Percentiles rank a stretch among this genome's conserved stretches.
Evolutionary conservation across 2,113 vertebrate genomes (phyloP).

Genomic region (Carlito syrichta): DNA sequence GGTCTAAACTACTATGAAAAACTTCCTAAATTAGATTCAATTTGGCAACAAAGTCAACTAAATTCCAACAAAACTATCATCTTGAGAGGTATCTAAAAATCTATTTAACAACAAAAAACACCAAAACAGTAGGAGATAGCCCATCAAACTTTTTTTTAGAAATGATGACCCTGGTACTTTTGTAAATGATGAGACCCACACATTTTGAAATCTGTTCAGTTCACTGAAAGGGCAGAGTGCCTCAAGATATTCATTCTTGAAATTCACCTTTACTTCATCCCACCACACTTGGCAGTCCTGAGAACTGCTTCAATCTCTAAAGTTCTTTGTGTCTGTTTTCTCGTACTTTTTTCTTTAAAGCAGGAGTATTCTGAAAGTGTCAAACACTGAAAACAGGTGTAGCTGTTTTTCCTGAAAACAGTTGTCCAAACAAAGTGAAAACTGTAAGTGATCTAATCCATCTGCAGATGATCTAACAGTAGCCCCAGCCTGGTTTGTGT

Average conservation of each 20-base stretch:
- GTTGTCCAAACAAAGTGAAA: not conserved
- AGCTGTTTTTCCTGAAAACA: not conserved
- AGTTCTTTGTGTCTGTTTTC: not conserved
- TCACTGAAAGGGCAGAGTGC: not conserved
- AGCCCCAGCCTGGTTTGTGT: not conserved
- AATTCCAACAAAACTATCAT: conserved; percentile 19
- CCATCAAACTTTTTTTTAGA: not conserved
- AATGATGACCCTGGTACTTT: not conserved
- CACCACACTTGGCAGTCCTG: not conserved
- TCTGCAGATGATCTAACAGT: fast-evolving
- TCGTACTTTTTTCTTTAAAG: not conserved
- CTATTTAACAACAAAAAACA: conserved; percentile 14
- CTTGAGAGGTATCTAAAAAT: not conserved
- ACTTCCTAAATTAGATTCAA: conserved; percentile 22
- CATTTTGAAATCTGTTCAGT: not conserved
- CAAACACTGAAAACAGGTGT: not conserved
- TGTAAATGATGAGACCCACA: not conserved
- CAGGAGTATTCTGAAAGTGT: not conserved
- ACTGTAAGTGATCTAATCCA: not conserved
- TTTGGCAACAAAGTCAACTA: conserved; percentile 11
- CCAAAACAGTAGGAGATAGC: not conserved
- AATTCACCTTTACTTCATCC: conserved; percentile 9
- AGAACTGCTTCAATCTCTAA: not conserved
- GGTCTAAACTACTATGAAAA: not conserved
- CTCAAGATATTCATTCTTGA: not conserved